phyloP scores from a whole-genome alignment of 2,113 vertebrate species.

The Zapornia atra region DNA sequence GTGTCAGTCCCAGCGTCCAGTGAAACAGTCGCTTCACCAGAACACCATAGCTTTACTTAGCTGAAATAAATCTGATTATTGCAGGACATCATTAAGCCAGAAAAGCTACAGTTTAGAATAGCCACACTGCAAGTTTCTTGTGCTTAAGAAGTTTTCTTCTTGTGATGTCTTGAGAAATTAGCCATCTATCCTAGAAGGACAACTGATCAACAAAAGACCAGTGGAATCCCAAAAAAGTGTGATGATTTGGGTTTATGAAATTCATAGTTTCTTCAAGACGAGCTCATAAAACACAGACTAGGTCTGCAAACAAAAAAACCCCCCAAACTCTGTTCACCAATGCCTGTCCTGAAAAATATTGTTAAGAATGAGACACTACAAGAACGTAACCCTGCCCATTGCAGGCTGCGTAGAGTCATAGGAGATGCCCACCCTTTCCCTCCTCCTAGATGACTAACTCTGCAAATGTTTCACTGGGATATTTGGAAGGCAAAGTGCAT shows the following conservation, averaged over 20 bases:
- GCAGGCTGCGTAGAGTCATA: neutral
- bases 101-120: neutral
- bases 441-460: neutral
- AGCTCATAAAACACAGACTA: neutral
- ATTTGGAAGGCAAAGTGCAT: constrained; percentile 2
- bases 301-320: neutral
- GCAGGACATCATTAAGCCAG: too few species aligned
- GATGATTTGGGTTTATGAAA: neutral
- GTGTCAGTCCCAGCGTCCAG: neutral
- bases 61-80: too few species aligned
- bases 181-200: neutral
- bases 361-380: neutral
- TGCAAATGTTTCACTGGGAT: neutral
- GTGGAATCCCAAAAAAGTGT: neutral
- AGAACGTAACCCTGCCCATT: neutral
- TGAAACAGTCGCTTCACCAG: neutral
- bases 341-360: neutral
- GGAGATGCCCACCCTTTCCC: neutral
- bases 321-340: neutral
- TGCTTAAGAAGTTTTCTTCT: neutral
- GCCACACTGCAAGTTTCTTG: neutral
- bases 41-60: neutral
- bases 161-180: neutral
- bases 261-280: neutral
- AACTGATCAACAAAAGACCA: neutral